These are phyloP conservation scores for Theocolax elegans DNA, from an alignment of 1,140 invertebrate species.

Conservation along the genomic window DNA sequence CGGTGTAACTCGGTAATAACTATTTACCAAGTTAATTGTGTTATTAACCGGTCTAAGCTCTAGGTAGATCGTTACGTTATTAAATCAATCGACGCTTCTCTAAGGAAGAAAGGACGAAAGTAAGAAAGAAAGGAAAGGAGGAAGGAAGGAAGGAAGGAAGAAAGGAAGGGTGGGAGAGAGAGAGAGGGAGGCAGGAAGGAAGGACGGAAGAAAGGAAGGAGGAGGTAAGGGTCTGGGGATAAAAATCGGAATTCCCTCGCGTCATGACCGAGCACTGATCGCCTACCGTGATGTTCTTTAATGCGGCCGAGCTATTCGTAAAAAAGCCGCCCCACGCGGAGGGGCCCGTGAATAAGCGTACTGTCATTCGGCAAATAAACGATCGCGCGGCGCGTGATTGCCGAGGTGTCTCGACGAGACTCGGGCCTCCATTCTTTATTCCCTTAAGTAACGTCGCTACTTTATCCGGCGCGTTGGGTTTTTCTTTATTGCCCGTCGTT, in stretches of 20 bases:
- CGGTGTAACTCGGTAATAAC: neutral
- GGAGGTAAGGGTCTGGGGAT: neutral
- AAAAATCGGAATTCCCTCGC: neutral
- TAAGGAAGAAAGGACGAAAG: neutral
- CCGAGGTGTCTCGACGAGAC: neutral
- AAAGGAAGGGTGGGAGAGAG: too few relatives aligned
- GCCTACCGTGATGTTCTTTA: conserved; percentile 26
- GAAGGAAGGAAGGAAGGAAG: neutral
- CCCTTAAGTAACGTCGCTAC: too few relatives aligned
- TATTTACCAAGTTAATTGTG: conserved; percentile 7
- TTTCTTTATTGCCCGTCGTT: too few relatives aligned
- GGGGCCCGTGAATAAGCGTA: conserved; percentile 4
- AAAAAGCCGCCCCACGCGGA: conserved; percentile 13
- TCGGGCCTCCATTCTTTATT: neutral
- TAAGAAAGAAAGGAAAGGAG: too few relatives aligned
- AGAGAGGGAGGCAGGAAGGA: neutral
- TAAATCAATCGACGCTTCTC: conserved; percentile 8
- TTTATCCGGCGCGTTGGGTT: too few relatives aligned
- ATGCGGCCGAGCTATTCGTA: conserved; percentile 9
- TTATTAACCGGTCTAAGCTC: neutral
- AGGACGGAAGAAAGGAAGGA: neutral
- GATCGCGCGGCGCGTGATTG: conserved; percentile 11
- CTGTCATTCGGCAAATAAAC: conserved; percentile 21
- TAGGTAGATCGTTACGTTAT: neutral
- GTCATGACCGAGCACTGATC: conserved; percentile 27